Evolutionary conservation across 2,888 invertebrate genomes (phyloP).

Genomic region (Drosophila pseudotalamancana): DNA sequence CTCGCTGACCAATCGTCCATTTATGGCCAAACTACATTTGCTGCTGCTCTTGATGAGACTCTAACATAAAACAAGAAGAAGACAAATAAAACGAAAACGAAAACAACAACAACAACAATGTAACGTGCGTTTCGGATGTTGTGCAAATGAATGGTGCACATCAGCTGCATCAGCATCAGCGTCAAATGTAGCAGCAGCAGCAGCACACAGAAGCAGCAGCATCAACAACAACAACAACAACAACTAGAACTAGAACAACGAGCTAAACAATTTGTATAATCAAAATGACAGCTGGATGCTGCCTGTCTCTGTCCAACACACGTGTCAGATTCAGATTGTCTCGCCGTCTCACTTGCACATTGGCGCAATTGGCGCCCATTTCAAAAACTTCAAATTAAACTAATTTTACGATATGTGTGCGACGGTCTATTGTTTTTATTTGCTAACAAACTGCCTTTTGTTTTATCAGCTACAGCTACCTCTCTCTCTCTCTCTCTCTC

Average conservation of each 20-base stretch:
- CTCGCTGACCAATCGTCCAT: constrained; percentile 29
- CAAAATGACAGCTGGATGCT: constrained; percentile 48
- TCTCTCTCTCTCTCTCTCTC: not conserved
- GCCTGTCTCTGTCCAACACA: not conserved
- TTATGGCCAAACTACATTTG: constrained; percentile 31
- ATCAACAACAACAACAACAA: not conserved
- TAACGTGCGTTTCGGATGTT: constrained; percentile 60
- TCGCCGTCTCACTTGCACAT: constrained; percentile 9
- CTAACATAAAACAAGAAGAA: constrained; percentile 74
- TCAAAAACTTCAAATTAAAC: constrained; percentile 72
- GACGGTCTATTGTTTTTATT: constrained; percentile 55
- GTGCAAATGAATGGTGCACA: constrained; percentile 47
- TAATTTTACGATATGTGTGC: constrained; percentile 75
- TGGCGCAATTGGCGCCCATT: not conserved
- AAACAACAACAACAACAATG: too few relatives aligned
- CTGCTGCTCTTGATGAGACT: constrained; percentile 68
- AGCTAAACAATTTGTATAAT: constrained; percentile 52
- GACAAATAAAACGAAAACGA: too few relatives aligned
- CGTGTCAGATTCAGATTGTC: not conserved
- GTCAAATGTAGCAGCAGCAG: not conserved
- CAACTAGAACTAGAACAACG: too few relatives aligned
- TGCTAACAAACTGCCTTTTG: constrained; percentile 61
- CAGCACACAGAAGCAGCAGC: not conserved
- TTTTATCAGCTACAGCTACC: constrained; percentile 26
- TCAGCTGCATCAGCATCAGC: not conserved